Percentiles rank a stretch among this genome's conserved stretches.
Conservation (phyloP, 53 echinoderm and acorn worm genomes). For the Astropecten irregularis region DNA sequence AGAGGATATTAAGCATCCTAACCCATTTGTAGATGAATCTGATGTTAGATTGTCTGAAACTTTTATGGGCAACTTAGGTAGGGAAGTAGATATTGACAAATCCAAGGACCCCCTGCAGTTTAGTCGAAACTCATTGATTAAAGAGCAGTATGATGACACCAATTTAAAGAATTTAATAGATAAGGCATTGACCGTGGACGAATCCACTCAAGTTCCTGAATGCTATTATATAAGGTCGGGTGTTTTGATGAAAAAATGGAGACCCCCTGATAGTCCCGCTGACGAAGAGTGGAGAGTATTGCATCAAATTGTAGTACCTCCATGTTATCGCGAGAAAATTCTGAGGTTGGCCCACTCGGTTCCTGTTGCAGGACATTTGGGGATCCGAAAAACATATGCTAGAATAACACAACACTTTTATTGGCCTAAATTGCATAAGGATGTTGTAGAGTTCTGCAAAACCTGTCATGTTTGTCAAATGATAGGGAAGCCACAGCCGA, state of each 20-base stretch:
- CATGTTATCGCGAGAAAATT: slow-evolving; percentile 38
- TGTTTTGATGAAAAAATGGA: slow-evolving; percentile 64
- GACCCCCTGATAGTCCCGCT: slow-evolving; percentile 48
- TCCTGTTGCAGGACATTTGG: slow-evolving; percentile 52
- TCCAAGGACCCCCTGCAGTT: neutral
- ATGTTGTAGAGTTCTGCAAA: slow-evolving; percentile 33
- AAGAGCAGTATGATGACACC: slow-evolving; percentile 26
- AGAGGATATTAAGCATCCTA: neutral
- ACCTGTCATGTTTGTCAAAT: slow-evolving; percentile 62
- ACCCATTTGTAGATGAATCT: neutral
- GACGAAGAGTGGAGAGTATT: slow-evolving; percentile 51
- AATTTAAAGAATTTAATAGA: neutral
- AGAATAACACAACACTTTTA: slow-evolving; percentile 48
- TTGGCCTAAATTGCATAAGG: slow-evolving; percentile 47
- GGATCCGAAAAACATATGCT: slow-evolving; percentile 52
- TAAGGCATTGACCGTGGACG: neutral
- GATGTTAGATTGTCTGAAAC: neutral
- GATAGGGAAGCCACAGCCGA: slow-evolving; percentile 54
- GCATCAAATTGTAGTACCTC: slow-evolving; percentile 40
- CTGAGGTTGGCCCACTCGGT: slow-evolving; percentile 38
- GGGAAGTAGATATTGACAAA: no score
- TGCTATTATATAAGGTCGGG: slow-evolving; percentile 22
- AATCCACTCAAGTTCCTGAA: slow-evolving; percentile 4
- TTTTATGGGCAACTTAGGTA: neutral
- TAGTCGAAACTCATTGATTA: neutral